Conservation (phyloP, 1,140 invertebrate species). For the Drosophila mauritiana region DNA sequence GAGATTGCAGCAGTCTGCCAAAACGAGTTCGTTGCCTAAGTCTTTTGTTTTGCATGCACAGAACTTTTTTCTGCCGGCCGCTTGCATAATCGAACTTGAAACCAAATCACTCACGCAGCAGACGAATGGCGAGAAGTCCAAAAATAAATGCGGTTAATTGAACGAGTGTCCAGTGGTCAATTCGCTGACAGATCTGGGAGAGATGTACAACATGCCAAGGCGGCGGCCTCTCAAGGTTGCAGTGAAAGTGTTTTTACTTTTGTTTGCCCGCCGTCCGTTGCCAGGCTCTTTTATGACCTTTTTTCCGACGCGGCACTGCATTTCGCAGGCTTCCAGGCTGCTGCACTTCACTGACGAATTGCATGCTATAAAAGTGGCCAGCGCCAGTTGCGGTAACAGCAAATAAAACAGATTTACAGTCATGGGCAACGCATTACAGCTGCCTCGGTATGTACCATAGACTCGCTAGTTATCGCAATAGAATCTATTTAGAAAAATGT, state of each 20-base stretch:
- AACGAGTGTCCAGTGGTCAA: slow-evolving; percentile 23
- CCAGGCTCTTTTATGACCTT: slow-evolving; percentile 56
- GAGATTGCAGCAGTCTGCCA: slow-evolving; percentile 6
- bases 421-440: neutral
- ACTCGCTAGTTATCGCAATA: no score
- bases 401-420: slow-evolving; percentile 37
- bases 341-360: slow-evolving; percentile 69
- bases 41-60: slow-evolving; percentile 61
- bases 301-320: slow-evolving; percentile 41
- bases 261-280: slow-evolving; percentile 49
- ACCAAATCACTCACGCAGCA: slow-evolving; percentile 49
- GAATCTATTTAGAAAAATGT: neutral
- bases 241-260: slow-evolving; percentile 82
- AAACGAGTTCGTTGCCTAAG: slow-evolving; percentile 73
- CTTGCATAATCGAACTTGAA: slow-evolving; percentile 75
- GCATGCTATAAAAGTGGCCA: slow-evolving; percentile 69
- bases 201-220: slow-evolving; percentile 29
- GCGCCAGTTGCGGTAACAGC: slow-evolving; percentile 39
- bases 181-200: slow-evolving; percentile 24
- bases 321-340: slow-evolving; percentile 70
- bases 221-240: slow-evolving; percentile 69
- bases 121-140: neutral
- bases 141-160: slow-evolving; percentile 75
- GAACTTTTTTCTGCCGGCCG: slow-evolving; percentile 47
- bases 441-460: no score